Evolutionary conservation across 1,140 invertebrate species (phyloP).

Genomic region (Pantala flavescens): DNA sequence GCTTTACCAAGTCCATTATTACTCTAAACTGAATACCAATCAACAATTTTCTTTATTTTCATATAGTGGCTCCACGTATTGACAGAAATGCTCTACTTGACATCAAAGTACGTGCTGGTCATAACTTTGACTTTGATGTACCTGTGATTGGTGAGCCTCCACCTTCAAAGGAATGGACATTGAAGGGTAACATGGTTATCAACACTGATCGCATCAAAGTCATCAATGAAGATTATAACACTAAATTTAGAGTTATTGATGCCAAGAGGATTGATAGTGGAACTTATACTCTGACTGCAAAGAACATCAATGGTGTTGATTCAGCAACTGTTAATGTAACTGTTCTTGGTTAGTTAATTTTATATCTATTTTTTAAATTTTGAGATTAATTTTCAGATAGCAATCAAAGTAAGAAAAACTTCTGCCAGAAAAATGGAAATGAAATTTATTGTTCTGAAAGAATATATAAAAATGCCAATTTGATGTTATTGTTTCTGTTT

Average conservation of each 20-base stretch:
- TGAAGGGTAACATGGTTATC: slow-evolving; percentile 68
- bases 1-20: neutral
- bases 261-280: slow-evolving; percentile 84
- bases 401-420: too few species aligned
- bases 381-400: too few species aligned
- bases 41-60: slow-evolving; percentile 22
- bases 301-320: slow-evolving; percentile 85
- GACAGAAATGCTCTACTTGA: slow-evolving; percentile 86
- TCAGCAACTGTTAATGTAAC: slow-evolving; percentile 75
- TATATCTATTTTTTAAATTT: neutral
- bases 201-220: slow-evolving; percentile 75
- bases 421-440: too few species aligned
- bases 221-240: slow-evolving; percentile 73
- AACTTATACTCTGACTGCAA: slow-evolving; percentile 76
- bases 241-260: slow-evolving; percentile 76
- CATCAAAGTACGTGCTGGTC: slow-evolving; percentile 84
- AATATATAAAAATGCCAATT: too few species aligned
- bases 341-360: slow-evolving; percentile 51
- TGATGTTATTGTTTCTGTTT: too few species aligned
- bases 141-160: slow-evolving; percentile 90
- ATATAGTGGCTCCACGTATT: slow-evolving; percentile 74
- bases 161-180: slow-evolving; percentile 83
- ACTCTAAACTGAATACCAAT: neutral
- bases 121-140: slow-evolving; percentile 87
- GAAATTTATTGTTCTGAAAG: too few species aligned